A percentile compares a stretch with the other conserved stretches of the same genome.
Conservation (phyloP, 2,888 invertebrate species). For the Phorcus lineatus region DNA sequence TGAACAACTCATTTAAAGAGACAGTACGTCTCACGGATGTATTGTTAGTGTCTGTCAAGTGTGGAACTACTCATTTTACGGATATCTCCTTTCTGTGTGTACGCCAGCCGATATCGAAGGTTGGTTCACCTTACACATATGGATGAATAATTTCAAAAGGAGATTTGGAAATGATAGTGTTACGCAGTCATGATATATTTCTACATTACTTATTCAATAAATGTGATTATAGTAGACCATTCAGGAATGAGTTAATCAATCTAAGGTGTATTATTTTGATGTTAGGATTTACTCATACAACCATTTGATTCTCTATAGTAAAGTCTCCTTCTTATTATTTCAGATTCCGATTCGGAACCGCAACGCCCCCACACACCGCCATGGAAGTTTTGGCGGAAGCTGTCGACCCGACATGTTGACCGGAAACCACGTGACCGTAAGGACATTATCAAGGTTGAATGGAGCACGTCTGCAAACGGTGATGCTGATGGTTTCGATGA, state of each 20-base stretch:
- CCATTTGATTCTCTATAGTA: not conserved
- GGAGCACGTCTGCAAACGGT: not conserved
- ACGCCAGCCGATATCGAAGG: too few relatives aligned
- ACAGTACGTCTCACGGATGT: too few relatives aligned
- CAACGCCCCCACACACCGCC: slow-evolving; percentile 39
- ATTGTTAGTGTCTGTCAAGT: too few relatives aligned
- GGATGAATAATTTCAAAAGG: too few relatives aligned
- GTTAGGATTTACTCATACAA: not conserved
- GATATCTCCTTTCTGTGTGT: too few relatives aligned
- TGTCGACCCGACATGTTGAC: slow-evolving; percentile 45
- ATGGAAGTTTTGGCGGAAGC: slow-evolving; percentile 62
- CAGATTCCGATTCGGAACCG: slow-evolving; percentile 34
- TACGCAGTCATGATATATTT: too few relatives aligned
- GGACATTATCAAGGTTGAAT: slow-evolving; percentile 25
- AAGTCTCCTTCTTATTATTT: not conserved
- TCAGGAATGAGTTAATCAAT: not conserved
- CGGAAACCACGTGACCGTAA: slow-evolving; percentile 20
- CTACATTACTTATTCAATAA: too few relatives aligned
- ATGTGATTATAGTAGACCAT: not conserved
- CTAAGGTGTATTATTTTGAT: not conserved
- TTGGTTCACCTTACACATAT: too few relatives aligned
- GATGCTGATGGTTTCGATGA: slow-evolving; percentile 20
- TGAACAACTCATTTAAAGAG: too few relatives aligned
- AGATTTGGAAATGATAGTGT: too few relatives aligned
- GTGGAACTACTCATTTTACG: too few relatives aligned